Evolutionary conservation across 2,113 vertebrate species (phyloP), one percentile per base, ranked within the genome.

Genomic region (Cochlearius cochlearius): DNA sequence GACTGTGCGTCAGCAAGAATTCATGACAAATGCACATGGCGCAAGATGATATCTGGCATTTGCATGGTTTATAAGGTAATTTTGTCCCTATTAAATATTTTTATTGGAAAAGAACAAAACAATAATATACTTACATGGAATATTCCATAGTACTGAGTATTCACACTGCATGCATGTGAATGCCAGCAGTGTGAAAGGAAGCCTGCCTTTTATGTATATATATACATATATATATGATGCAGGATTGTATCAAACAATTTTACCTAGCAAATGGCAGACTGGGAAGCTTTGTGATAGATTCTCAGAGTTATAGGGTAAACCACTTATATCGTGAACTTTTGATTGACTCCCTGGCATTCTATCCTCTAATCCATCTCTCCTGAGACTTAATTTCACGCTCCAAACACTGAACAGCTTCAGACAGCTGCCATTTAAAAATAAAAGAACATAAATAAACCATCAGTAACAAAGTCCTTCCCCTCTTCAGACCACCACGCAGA

Each of bases 341-440:
- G 80, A 92, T 87, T 82, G 91, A 92, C 76, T 94, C 63, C 66
- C 25, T 82, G 84, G 77, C 80, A 62, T 87, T 89, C 76, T 82
- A 32, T 92, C 56, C 66, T 85, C 66, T 91, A 95, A 92, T 95
- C 92, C 92, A 76, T 96, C 94, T 95, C 92, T 81, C 66, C 80
- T 92, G 96, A 94, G 92, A 76, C 66, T 91, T 96, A 94, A 95
- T 94, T 92, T 97, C 95, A 95, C 4, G 34, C 86, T 95, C 53
- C 79, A 94, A 92, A 94, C 86, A 71, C 76, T 84, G 90, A 94
- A 79, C 43, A 88, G 60, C 76, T 86, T 88, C 64, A 86, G 94
- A 96, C 75, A 95, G 63, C 92, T 96, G 92, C 67, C 88, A 95
- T 86, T 94, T 88, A 95, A 94, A 96, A 96, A 92, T 75, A 92